Conservation (phyloP, 2,888 invertebrate species). For the Gymnocheta viridis region DNA sequence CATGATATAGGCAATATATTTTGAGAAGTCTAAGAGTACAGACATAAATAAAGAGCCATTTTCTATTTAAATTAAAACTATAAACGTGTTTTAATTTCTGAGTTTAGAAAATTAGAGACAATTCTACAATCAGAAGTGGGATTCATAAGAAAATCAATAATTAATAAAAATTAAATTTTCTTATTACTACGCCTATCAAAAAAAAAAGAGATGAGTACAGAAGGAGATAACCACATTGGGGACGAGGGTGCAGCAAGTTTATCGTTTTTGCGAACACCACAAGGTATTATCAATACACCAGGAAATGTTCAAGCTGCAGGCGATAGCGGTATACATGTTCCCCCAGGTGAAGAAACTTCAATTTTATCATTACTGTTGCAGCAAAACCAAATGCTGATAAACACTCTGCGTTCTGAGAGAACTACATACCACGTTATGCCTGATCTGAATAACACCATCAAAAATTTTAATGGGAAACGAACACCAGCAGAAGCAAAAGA, state of each 20-base stretch:
- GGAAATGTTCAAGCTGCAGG: not conserved
- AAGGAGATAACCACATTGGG: no score
- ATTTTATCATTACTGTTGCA: slow-evolving; percentile 32
- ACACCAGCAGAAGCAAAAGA: slow-evolving; percentile 43
- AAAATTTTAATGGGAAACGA: slow-evolving; percentile 53
- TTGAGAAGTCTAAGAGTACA: no score
- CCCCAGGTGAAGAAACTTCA: slow-evolving; percentile 22
- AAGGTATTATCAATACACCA: not conserved
- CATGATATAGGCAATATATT: no score
- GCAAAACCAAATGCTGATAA: slow-evolving; percentile 58
- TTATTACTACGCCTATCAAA: no score
- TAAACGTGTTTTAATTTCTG: no score
- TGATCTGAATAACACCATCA: slow-evolving; percentile 60
- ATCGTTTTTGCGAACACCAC: not conserved
- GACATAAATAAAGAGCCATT: no score
- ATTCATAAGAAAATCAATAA: no score
- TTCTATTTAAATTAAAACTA: no score
- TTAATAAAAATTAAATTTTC: no score
- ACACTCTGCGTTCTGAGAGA: slow-evolving; percentile 38
- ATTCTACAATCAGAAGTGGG: no score
- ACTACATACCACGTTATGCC: slow-evolving; percentile 60
- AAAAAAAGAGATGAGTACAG: no score
- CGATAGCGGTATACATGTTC: slow-evolving; percentile 5
- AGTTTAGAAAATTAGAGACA: no score
- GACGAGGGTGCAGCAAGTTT: not conserved